These are phyloP conservation scores for Geodia barretti DNA, from an alignment of 37 sponge, comb jelly and placozoan genomes.

Conservation along the genomic window DNA sequence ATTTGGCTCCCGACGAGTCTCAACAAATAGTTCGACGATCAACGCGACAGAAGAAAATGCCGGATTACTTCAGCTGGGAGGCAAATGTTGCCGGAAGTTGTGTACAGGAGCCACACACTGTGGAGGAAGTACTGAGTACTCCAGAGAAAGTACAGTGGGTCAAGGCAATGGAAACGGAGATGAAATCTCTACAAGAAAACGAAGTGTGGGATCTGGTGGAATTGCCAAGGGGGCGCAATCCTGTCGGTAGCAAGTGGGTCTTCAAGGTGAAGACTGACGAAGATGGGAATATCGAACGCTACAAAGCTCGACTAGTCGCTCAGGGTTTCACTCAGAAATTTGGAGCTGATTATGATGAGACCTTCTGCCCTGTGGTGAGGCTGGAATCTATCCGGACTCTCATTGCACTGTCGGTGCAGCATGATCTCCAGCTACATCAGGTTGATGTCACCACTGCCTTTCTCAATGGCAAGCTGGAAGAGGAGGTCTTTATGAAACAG, in stretches of 20 bases:
- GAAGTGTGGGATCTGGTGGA: constrained; percentile 69
- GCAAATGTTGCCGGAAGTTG: background rate
- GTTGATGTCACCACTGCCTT: constrained; percentile 57
- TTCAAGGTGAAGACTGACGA: constrained; percentile 42
- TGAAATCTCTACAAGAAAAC: constrained; percentile 58
- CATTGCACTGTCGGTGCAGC: constrained; percentile 50
- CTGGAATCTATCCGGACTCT: constrained; percentile 53
- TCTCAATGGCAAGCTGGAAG: constrained; percentile 51
- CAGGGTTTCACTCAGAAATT: constrained; percentile 62
- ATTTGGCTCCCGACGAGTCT: constrained; percentile 1
- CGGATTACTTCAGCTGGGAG: background rate
- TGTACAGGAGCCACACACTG: constrained; percentile 13
- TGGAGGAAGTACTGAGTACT: constrained; percentile 19
- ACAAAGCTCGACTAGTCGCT: constrained; percentile 50
- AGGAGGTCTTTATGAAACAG: constrained; percentile 70
- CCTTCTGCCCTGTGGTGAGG: constrained; percentile 64
- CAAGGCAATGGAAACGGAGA: constrained; percentile 60
- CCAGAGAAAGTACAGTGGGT: constrained; percentile 43
- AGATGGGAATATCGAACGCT: constrained; percentile 55
- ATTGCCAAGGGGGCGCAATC: constrained; percentile 25
- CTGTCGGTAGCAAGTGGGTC: constrained; percentile 71
- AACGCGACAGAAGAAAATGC: background rate
- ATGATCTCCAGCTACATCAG: constrained; percentile 58
- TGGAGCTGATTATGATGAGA: constrained; percentile 61
- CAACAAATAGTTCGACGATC: background rate